These are phyloP conservation scores for Colistium nudipinnis DNA, from an alignment of 2,113 vertebrate genomes.

Conservation along the genomic window DNA sequence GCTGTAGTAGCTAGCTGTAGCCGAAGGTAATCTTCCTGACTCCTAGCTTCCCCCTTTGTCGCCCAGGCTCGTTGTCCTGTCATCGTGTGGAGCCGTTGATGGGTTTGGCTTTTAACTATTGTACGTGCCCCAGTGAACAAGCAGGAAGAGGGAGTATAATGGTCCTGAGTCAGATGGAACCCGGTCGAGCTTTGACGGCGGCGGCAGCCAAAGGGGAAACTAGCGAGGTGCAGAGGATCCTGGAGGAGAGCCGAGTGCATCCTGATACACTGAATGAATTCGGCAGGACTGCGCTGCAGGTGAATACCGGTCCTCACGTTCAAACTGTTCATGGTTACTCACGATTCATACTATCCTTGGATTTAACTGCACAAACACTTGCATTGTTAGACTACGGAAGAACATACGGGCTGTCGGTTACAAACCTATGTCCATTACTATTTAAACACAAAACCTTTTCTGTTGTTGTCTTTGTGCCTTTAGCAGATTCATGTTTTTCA, in stretches of 20 bases:
- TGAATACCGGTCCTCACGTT: conserved; percentile 40
- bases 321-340: neutral
- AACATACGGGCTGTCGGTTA: too few relatives aligned
- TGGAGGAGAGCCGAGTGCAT: conserved; percentile 84
- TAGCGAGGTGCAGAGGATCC: conserved; percentile 85
- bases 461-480: too few relatives aligned
- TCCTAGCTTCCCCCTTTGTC: neutral
- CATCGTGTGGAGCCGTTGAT: neutral
- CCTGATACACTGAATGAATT: conserved; percentile 88
- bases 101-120: neutral
- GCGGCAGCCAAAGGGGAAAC: conserved; percentile 87
- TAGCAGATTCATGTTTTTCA: too few relatives aligned
- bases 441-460: too few relatives aligned
- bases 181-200: conserved; percentile 85
- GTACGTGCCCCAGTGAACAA: conserved; percentile 24
- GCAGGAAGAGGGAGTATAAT: conserved; percentile 65
- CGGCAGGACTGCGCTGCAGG: conserved; percentile 89
- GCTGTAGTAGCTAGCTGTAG: conserved; percentile 47
- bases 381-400: too few relatives aligned
- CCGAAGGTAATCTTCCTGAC: neutral
- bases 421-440: too few relatives aligned
- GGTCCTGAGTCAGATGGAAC: conserved; percentile 84
- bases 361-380: neutral
- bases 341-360: too few relatives aligned
- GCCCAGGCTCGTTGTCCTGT: neutral